phyloP scores from a whole-genome alignment of 2,113 vertebrate genomes.

The Muscicapa adusta region DNA sequence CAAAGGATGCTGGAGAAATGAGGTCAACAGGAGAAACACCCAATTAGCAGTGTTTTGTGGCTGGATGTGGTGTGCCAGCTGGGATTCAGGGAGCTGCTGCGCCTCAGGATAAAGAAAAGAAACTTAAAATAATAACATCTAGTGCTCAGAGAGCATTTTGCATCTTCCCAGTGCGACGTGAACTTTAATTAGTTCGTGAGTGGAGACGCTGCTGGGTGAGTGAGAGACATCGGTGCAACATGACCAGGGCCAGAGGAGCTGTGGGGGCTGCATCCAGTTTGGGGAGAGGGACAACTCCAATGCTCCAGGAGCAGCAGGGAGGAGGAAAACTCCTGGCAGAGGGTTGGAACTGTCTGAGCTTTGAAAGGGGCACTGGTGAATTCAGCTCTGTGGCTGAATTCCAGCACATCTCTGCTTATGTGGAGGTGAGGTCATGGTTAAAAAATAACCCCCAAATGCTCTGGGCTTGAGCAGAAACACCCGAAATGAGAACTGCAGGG shows the following conservation, averaged over 20 bases:
- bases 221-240: neutral
- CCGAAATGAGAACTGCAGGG: neutral
- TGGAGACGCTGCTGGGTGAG: neutral
- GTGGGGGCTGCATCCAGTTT: neutral
- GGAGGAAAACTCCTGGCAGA: neutral
- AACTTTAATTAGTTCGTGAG: constrained; percentile 53
- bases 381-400: neutral
- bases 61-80: constrained; percentile 55
- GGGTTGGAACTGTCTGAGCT: neutral
- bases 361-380: neutral
- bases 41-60: constrained; percentile 52
- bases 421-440: neutral
- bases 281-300: neutral
- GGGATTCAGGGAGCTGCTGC: constrained; percentile 14
- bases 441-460: neutral
- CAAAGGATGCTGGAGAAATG: constrained; percentile 34
- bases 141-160: constrained; percentile 16
- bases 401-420: neutral
- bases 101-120: constrained; percentile 47
- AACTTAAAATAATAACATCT: constrained; percentile 57
- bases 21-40: constrained; percentile 59
- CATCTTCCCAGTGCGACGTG: constrained; percentile 24
- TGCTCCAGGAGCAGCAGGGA: neutral
- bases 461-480: neutral
- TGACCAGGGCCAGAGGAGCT: neutral